Base-by-base conservation (phyloP, 2,888 invertebrate species). In the Beris morrisii region DNA sequence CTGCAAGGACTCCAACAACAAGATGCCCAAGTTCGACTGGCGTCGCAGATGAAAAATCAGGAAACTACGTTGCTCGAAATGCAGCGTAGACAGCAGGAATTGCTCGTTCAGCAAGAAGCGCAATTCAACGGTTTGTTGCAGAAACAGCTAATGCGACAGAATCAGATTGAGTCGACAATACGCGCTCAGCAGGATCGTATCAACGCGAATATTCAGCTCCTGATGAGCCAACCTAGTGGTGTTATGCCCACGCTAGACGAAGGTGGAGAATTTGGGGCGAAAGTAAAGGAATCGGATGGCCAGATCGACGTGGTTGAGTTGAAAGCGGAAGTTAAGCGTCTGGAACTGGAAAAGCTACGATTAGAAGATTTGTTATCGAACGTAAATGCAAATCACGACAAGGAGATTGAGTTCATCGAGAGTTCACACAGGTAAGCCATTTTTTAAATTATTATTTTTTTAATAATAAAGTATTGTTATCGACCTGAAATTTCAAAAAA, bases 331-430 rank as follows among this genome's bases (percentile, higher is more conserved):
- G 74, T 75, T 1, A 80, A 78, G 67, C 75, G 78, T 0, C 72
- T 79, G 15, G 72, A 77, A 57, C 71, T 80, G 44, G 81, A 81
- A 55, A 81, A 80, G 66, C 67, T 77, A n/a, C 74, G 81, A 2
- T 70, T 81, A 45, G 81, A 81, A 65, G 81, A 81, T 67, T 69
- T 80, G 48, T 71, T 80, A 56, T 75, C 79, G 53, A 80, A 77
- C 64, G 76, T 80, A 64, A 78, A 77, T 65, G 74, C 74, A 4
- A 79, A 80, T 71, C 78, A 80, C 67, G 81, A 81, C 56, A 77
- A 76, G 50, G 81, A 81, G 69, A 75, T 81, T n/a, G 76, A 77
- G 53, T 72, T 81, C 69, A 74, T 81, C n/a, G 79, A 81, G 48
- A 73, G 69, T 11, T 79, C 81, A 1, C 79, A 79, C 66, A 79